Conservation (phyloP, 2,797 vertebrate species). For the Hipposideros larvatus region DNA sequence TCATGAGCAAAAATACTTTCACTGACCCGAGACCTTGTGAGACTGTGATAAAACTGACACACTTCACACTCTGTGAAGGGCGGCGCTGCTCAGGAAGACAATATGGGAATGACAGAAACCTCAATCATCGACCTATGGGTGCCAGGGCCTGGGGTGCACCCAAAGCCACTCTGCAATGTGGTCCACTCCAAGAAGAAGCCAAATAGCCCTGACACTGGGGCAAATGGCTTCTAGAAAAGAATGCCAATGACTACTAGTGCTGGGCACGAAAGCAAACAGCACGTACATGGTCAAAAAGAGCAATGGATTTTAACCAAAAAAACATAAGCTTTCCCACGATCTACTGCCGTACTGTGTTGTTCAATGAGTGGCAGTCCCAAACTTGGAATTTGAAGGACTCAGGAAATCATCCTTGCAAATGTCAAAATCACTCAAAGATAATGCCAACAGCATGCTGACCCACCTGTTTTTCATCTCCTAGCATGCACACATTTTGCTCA, state of each 20-base stretch:
- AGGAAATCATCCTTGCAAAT: not conserved
- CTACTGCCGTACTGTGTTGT: not conserved
- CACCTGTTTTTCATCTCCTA: not conserved
- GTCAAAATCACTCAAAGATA: not conserved
- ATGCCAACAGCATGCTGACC: not conserved
- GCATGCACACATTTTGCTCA: not conserved
- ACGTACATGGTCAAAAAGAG: not conserved
- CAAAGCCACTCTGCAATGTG: not conserved
- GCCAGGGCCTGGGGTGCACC: not conserved
- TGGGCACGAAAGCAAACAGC: not conserved
- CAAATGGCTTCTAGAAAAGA: not conserved
- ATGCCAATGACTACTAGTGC: not conserved
- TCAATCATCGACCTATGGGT: not conserved
- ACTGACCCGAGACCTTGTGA: not conserved
- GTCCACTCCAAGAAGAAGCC: not conserved
- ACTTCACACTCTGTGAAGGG: not conserved
- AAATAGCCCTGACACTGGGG: not conserved
- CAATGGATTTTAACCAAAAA: not conserved
- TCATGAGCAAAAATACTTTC: not conserved
- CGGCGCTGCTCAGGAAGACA: constrained; percentile 16
- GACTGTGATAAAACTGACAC: not conserved
- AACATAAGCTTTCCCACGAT: not conserved
- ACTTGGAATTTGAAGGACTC: not conserved
- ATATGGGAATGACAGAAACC: not conserved
- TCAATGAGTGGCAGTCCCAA: not conserved